Percentiles rank a stretch among this genome's conserved stretches.
These are phyloP conservation scores for Xiphydria camelus DNA, from an alignment of 2,888 invertebrate species.

Conservation along the genomic window DNA sequence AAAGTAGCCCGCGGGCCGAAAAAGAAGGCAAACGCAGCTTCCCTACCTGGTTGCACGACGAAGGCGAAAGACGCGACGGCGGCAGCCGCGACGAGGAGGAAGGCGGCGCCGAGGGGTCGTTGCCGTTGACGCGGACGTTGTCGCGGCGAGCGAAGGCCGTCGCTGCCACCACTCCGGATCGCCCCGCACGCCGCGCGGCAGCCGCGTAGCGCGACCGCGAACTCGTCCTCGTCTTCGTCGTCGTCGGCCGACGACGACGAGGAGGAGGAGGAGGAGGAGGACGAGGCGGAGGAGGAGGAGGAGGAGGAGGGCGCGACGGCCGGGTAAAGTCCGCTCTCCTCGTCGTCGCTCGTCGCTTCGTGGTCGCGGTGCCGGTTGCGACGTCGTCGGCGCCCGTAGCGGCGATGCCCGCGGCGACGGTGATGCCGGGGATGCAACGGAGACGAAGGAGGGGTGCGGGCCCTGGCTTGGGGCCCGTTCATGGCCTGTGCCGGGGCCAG, in stretches of 20 bases:
- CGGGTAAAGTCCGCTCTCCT: not conserved
- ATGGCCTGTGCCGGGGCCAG: constrained; percentile 44
- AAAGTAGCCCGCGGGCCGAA: constrained; percentile 4
- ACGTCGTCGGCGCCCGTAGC: constrained; percentile 1
- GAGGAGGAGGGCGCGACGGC: no score
- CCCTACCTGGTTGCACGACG: constrained; percentile 42
- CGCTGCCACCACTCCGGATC: no score
- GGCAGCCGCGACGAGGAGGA: constrained; percentile 37
- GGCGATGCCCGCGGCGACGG: constrained; percentile 10
- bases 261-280: not conserved
- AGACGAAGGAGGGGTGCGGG: constrained; percentile 24
- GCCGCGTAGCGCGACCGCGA: no score
- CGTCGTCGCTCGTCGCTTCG: constrained; percentile 3
- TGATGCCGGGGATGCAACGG: no score
- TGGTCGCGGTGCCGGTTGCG: constrained; percentile 6
- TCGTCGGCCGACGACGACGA: constrained; percentile 1
- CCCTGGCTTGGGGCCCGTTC: constrained; percentile 33
- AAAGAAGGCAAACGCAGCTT: constrained; percentile 4
- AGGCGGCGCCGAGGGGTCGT: constrained; percentile 8
- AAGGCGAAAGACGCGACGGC: constrained; percentile 43
- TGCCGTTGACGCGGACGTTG: not conserved
- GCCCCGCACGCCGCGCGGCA: no score
- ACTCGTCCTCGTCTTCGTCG: constrained; percentile 18
- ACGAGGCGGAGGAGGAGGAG: no score
- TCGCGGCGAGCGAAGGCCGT: no score